Conservation (phyloP, 2,888 invertebrate species). For the Coenonympha glycerion region DNA sequence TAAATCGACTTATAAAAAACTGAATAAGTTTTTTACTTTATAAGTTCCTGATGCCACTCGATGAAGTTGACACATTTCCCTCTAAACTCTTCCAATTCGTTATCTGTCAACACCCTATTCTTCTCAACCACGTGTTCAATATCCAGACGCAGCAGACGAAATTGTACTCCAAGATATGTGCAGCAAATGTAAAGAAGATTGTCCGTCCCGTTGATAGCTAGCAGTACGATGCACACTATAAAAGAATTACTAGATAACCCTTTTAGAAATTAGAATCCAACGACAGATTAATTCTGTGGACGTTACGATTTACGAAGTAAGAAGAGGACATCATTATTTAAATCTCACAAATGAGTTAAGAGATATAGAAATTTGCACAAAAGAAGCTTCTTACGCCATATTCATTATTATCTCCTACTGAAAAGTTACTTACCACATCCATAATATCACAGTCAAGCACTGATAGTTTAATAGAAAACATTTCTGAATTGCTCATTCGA, state of each 20-base stretch:
- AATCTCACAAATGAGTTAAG: no score
- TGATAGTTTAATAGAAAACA: not conserved
- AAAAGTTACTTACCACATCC: no score
- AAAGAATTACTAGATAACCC: not conserved
- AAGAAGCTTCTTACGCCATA: no score
- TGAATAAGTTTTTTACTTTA: conserved; percentile 36
- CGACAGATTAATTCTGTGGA: no score
- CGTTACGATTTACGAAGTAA: no score
- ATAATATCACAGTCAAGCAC: no score
- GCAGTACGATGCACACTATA: conserved; percentile 30
- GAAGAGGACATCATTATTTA: no score
- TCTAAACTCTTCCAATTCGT: conserved; percentile 28
- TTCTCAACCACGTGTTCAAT: conserved; percentile 36
- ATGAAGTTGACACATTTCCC: conserved; percentile 36
- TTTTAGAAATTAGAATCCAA: no score
- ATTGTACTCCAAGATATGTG: conserved; percentile 46
- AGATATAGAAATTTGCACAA: no score
- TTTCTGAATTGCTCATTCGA: not conserved
- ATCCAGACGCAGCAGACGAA: conserved; percentile 39
- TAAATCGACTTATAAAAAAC: no score
- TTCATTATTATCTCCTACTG: no score
- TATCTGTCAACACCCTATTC: conserved; percentile 11
- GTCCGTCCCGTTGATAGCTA: conserved; percentile 37
- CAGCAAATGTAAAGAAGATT: conserved; percentile 46
- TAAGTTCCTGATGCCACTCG: conserved; percentile 47